Percentiles rank a stretch among this genome's conserved stretches.
Evolutionary conservation across 2,113 vertebrate species (phyloP).

Genomic region (Haplotaxodon microlepis): DNA sequence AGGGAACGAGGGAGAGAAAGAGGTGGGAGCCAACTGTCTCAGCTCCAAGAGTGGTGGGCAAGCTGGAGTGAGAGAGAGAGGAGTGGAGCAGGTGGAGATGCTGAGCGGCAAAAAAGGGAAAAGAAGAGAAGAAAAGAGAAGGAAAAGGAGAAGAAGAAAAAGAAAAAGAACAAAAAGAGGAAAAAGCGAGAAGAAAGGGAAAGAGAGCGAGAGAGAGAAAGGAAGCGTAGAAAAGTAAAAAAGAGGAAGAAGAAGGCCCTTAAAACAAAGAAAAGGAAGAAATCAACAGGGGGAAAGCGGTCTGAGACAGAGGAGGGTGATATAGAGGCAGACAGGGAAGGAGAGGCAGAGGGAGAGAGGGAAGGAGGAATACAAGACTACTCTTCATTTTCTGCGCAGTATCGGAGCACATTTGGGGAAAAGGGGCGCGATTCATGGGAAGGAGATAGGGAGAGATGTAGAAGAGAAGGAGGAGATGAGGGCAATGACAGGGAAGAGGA

Average conservation of each 20-base stretch:
- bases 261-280: slow-evolving; percentile 73
- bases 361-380: slow-evolving; percentile 70
- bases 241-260: slow-evolving; percentile 75
- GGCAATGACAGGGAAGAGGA: slow-evolving; percentile 67
- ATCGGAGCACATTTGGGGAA: slow-evolving; percentile 65
- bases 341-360: slow-evolving; percentile 66
- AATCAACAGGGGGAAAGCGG: slow-evolving; percentile 56
- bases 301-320: slow-evolving; percentile 75
- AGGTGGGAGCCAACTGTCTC: slow-evolving; percentile 72
- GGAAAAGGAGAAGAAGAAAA: slow-evolving; percentile 73
- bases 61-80: slow-evolving; percentile 74
- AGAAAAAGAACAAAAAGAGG: slow-evolving; percentile 75
- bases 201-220: slow-evolving; percentile 69
- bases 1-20: slow-evolving; percentile 66
- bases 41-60: slow-evolving; percentile 78
- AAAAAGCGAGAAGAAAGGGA: slow-evolving; percentile 74
- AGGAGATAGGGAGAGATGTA: slow-evolving; percentile 63
- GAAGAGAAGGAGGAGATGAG: slow-evolving; percentile 64
- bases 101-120: slow-evolving; percentile 67
- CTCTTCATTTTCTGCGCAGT: slow-evolving; percentile 70
- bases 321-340: slow-evolving; percentile 66
- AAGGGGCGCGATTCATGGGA: slow-evolving; percentile 71
- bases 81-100: slow-evolving; percentile 49
- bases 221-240: slow-evolving; percentile 71
- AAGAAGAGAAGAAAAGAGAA: slow-evolving; percentile 74